Base-by-base conservation (phyloP, 2,113 vertebrate species). In the Cettia cetti region DNA sequence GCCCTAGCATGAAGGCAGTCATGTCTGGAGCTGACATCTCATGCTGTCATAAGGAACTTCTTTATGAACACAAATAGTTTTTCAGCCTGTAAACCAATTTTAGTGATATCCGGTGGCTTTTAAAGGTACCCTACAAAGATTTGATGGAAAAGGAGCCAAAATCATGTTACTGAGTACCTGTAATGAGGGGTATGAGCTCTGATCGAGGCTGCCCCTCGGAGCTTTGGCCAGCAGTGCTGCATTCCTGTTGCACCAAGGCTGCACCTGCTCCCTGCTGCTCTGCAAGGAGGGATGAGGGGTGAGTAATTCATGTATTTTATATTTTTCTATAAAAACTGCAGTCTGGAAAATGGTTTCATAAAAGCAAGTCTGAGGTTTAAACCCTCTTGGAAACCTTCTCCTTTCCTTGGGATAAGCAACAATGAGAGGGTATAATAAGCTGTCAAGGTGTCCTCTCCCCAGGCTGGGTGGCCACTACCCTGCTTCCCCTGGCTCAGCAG, bases 181-280 rank as follows among this genome's bases (percentile, higher is more conserved):
- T 42, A 69, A 13, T 24, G 35, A 26, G 56, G 16, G 13, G 2
- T 50, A 0, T 0, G 11, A 72, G 81, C 56, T 65, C 49, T 1
- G 2, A 13, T 30, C 23, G 47, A 7, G 52, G 7, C 33, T 33
- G 40, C 9, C 24, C 8, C 9, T 33, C 0, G 0, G 33, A 33
- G 19, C 11, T 0, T 11, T 19, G 60, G 69, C 22, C 74, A n/a
- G 45, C 28, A 40, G 54, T 30, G 82, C 74, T 27, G 30, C 0
- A 0, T 66, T 37, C 11, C 59, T n/a, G 15, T 54, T 0, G 1
- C 16, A 26, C n/a, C 1, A 0, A 42, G 50, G 14, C 77, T 74
- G 59, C 37, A 9, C 44, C 42, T 3, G 2, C 57, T 80, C 59
- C 37, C 15, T 6, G 50, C 61, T 31, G n/a, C 42, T 42, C 49